Evolutionary conservation across 2,888 invertebrate genomes (phyloP).

Genomic region (Drosophila nr. medialis): DNA sequence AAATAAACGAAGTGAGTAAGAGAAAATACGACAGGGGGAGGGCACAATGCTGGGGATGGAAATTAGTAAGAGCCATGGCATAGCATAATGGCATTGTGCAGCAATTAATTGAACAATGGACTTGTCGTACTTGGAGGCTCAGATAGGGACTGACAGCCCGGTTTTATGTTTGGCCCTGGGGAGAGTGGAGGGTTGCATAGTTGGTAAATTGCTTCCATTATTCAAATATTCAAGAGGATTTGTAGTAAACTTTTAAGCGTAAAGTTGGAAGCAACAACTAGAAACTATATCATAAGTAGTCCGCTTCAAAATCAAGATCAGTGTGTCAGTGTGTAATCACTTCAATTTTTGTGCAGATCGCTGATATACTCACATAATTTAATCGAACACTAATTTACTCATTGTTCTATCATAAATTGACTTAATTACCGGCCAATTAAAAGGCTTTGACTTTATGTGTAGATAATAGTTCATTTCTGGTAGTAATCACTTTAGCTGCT

Average conservation of each 20-base stretch:
- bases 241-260: neutral
- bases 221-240: conserved; percentile 11
- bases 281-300: neutral
- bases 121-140: neutral
- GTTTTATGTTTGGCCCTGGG: neutral
- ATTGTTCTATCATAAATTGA: neutral
- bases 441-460: neutral
- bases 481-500: neutral
- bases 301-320: neutral
- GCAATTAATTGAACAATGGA: conserved; percentile 76
- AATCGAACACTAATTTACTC: neutral
- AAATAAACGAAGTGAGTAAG: conserved; percentile 8
- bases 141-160: conserved; percentile 1
- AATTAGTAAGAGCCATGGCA: conserved; percentile 55
- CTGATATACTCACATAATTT: neutral
- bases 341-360: neutral
- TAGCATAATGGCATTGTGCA: conserved; percentile 70
- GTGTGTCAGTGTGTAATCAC: neutral
- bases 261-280: neutral
- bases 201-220: conserved; percentile 16
- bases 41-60: conserved; percentile 25
- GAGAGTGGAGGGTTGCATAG: neutral
- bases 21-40: neutral
- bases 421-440: neutral
- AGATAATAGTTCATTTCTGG: neutral